Evolutionary conservation across 1,140 invertebrate genomes (phyloP), one percentile per base, ranked within the genome.

Genomic region (Eueides isabella): DNA sequence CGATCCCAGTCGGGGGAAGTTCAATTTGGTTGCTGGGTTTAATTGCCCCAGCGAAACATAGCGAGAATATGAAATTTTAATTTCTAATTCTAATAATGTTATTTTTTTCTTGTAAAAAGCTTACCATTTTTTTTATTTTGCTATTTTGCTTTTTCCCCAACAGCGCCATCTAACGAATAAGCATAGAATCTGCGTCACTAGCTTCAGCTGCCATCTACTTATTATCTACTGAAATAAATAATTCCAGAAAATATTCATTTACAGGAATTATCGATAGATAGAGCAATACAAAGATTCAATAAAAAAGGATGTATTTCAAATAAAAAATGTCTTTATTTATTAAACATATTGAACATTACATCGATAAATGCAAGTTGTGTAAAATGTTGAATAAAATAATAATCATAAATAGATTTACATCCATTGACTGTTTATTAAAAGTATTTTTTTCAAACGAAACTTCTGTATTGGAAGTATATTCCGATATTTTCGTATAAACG

Each of bases 401-500:
- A 1, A 61, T 29, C n/a, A 55, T 5, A 68, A 30, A 68, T n/a
- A 26, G 26, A 68, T 61, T 68, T 9, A 6, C 9, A 23, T 70
- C 26, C 55, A 35, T 62, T 11, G 12, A 61, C 65, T 70, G 55
- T 67, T 33, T 30, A 38, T 29, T 19, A 23, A 12, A 26, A 6
- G 31, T 12, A 28, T 62, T 70, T 23, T 28, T 70, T 62, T 35
- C 67, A 28, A 81, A 76, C 0, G 74, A 70, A 4, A 80, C 65
- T 28, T 75, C 33, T 5, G 75, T 28, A 9, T 64, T 48, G 16
- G 33, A 67, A 16, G 80, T 80, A 38, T 81, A 82, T 19, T 61
- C n/a, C 2, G 75, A 77, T 31, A 85, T 75, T 55, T 70, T 75
- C 14, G 80, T 83, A 62, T 85, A 85, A 26, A 81, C 82, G 14